Base-by-base conservation (phyloP, 2,888 invertebrate genomes). In the Hedychridium roseum region DNA sequence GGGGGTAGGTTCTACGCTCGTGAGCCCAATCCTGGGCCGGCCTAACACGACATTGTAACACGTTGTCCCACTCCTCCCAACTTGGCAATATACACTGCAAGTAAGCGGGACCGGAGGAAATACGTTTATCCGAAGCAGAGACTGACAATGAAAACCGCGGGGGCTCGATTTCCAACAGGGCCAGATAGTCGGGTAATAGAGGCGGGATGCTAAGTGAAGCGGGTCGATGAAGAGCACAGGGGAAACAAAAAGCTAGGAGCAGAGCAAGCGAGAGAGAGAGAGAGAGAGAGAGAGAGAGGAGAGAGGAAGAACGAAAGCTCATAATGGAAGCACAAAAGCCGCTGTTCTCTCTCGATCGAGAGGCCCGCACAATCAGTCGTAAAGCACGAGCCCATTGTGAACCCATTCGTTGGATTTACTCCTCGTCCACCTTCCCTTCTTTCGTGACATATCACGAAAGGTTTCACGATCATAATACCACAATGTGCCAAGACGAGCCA, bases 381-480 rank as follows among this genome's bases (percentile, higher is more conserved):
- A 55, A 55, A 28, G 54, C 57, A 47, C 52, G 9, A 11, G 30
- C 11, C 3, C 5, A 11, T 30, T 20, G 55, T 54, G 51, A 65
- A 64, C 56, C 59, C 60, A 61, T 60, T 66, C 54, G 57, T 62
- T 45, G 56, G 54, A 50, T 40, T 45, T 43, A 54, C 64, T 60
- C 61, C 57, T 57, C 49, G 54, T 55, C n/a, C n/a, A n/a, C n/a
- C n/a, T n/a, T n/a, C n/a, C n/a, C n/a, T n/a, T n/a, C n/a, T n/a
- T n/a, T n/a, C 62, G 66, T 73, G 73, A 70, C 71, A 73, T 71
- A 73, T 74, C 74, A 73, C 69, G 73, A 73, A 67, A 71, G 66
- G 67, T 71, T 70, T 70, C 68, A 58, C 61, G n/a, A n/a, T n/a
- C 66, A 68, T 60, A 62, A 65, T 60, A 50, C 52, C 56, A 60